Evolutionary conservation across 2,888 invertebrate species (phyloP).

Genomic region (Colostygia pectinataria): DNA sequence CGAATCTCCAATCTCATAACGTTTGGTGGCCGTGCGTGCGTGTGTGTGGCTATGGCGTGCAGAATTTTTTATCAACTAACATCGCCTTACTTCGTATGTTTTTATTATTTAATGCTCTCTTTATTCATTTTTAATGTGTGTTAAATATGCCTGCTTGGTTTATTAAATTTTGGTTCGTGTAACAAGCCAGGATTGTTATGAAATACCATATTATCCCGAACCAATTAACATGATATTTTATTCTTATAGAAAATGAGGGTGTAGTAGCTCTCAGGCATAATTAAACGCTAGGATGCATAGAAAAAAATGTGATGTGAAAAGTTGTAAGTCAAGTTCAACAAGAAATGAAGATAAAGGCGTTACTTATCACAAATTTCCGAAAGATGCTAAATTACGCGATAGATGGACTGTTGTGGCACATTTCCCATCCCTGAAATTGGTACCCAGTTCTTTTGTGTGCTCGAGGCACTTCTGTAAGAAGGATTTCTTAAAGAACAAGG

Average conservation of each 20-base stretch:
- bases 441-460: conserved; percentile 85
- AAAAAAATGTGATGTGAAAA: conserved; percentile 85
- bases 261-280: conserved; percentile 1
- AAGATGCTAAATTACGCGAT: conserved; percentile 82
- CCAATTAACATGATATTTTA: no score
- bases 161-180: no score
- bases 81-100: no score
- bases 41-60: no score
- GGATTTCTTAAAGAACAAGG: conserved; percentile 88
- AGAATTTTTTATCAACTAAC: no score
- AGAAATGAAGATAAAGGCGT: conserved; percentile 86
- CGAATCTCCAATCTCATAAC: no score
- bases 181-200: conserved; percentile 1
- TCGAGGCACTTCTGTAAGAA: conserved; percentile 89
- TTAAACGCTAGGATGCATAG: conserved; percentile 78
- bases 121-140: no score
- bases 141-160: no score
- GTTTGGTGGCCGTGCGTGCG: no score
- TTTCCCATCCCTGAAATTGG: conserved; percentile 55
- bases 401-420: conserved; percentile 87
- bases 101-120: no score
- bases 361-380: conserved; percentile 89
- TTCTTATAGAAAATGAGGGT: conserved; percentile 16
- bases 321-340: conserved; percentile 84
- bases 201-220: not conserved